Conservation (phyloP, 2,113 vertebrate species). For the Colius striatus region DNA sequence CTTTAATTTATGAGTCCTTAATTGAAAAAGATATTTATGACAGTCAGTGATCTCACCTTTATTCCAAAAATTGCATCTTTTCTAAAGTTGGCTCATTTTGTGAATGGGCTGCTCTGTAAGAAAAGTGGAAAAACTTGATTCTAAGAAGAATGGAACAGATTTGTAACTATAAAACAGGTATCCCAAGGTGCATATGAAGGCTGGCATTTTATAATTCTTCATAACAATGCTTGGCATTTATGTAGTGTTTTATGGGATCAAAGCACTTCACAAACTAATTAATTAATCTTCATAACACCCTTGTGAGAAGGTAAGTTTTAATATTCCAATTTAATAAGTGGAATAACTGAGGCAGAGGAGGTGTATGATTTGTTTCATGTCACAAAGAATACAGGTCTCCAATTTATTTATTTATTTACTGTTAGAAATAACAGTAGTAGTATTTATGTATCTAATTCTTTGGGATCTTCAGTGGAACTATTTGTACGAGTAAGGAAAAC, state of each 20-base stretch:
- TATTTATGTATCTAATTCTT: not conserved
- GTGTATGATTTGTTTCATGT: not conserved
- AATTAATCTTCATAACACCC: conserved; percentile 42
- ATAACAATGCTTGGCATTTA: conserved; percentile 28
- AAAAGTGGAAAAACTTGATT: not conserved
- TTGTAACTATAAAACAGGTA: not conserved
- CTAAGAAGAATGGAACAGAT: not conserved
- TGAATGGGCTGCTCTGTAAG: not conserved
- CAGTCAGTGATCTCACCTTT: not conserved
- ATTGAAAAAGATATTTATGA: not conserved
- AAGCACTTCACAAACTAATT: conserved; percentile 37
- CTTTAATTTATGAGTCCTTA: not conserved
- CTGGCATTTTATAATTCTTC: conserved; percentile 7
- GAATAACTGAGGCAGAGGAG: not conserved
- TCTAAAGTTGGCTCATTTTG: not conserved
- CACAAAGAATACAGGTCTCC: not conserved
- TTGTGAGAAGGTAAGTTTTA: not conserved
- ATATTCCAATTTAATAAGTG: not conserved
- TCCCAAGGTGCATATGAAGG: conserved; percentile 10
- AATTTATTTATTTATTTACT: not conserved
- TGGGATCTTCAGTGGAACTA: not conserved
- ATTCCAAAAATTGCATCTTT: not conserved
- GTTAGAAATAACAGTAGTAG: not conserved
- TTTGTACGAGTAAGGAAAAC: not conserved
- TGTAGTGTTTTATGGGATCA: not conserved